These are phyloP conservation scores for Lasioglossum baleicum DNA, from an alignment of 1,140 invertebrate genomes.

Conservation along the genomic window DNA sequence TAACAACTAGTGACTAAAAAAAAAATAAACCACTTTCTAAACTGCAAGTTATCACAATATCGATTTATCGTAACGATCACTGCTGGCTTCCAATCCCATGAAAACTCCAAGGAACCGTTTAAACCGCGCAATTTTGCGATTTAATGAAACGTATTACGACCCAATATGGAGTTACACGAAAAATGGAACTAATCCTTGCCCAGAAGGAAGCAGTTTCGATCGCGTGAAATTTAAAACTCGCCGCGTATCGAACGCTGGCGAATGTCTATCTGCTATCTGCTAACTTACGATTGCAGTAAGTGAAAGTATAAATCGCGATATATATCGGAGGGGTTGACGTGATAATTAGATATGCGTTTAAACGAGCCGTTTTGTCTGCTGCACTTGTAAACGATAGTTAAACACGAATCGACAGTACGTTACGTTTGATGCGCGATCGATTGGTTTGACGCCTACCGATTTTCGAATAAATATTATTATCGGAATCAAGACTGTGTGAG, in stretches of 20 bases:
- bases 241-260: not conserved
- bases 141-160: too few relatives aligned
- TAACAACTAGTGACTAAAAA: too few relatives aligned
- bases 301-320: constrained; percentile 34
- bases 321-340: not conserved
- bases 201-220: not conserved
- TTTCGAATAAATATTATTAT: constrained; percentile 14
- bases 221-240: not conserved
- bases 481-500: not conserved
- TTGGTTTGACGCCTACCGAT: not conserved
- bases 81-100: too few relatives aligned
- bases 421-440: constrained; percentile 14
- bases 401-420: not conserved
- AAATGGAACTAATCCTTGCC: not conserved
- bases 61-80: too few relatives aligned
- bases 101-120: too few relatives aligned
- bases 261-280: not conserved
- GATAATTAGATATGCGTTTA: constrained; percentile 31
- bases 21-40: too few relatives aligned
- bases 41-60: too few relatives aligned
- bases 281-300: not conserved
- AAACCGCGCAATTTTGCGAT: too few relatives aligned
- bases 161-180: too few relatives aligned
- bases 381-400: not conserved
- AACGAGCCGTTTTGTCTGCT: constrained; percentile 2